These are phyloP conservation scores for Zygaena filipendulae DNA, from an alignment of 2,888 invertebrate genomes.

Conservation along the genomic window DNA sequence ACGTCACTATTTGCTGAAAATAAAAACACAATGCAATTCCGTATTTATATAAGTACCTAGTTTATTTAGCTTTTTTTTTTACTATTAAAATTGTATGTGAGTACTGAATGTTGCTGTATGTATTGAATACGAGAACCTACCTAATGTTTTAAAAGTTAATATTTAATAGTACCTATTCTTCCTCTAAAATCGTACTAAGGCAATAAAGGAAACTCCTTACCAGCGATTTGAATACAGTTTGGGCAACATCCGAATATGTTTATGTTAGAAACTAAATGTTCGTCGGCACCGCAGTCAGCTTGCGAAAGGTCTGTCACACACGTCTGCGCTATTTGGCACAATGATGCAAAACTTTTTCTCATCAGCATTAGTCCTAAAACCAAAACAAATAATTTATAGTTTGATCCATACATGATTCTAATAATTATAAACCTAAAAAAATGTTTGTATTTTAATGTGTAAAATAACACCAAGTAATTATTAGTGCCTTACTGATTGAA, in stretches of 20 bases:
- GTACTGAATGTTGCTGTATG: no score
- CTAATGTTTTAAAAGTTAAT: slow-evolving; percentile 1
- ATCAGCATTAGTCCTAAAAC: slow-evolving; percentile 17
- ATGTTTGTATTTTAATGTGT: no score
- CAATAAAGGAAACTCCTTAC: no score
- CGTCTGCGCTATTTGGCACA: slow-evolving; percentile 35
- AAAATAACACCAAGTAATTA: no score
- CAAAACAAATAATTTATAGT: slow-evolving; percentile 18
- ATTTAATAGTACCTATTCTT: slow-evolving; percentile 4
- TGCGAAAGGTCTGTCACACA: slow-evolving; percentile 44
- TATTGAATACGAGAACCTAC: no score
- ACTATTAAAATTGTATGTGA: no score
- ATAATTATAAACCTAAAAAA: no score
- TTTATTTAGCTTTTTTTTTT: no score
- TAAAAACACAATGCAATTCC: no score
- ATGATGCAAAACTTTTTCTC: slow-evolving; percentile 18
- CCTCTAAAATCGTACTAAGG: slow-evolving; percentile 9
- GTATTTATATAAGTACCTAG: no score
- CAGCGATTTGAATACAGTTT: slow-evolving; percentile 30
- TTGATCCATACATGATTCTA: slow-evolving; percentile 14
- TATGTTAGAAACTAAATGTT: slow-evolving; percentile 29
- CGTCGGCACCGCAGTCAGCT: slow-evolving; percentile 28
- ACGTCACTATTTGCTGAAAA: no score
- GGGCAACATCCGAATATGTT: slow-evolving; percentile 53
- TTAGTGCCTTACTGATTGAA: no score